Evolutionary conservation across 2,888 invertebrate species (phyloP), one percentile per base, ranked within the genome.

Genomic region (Caenorhabditis drosophilae): DNA sequence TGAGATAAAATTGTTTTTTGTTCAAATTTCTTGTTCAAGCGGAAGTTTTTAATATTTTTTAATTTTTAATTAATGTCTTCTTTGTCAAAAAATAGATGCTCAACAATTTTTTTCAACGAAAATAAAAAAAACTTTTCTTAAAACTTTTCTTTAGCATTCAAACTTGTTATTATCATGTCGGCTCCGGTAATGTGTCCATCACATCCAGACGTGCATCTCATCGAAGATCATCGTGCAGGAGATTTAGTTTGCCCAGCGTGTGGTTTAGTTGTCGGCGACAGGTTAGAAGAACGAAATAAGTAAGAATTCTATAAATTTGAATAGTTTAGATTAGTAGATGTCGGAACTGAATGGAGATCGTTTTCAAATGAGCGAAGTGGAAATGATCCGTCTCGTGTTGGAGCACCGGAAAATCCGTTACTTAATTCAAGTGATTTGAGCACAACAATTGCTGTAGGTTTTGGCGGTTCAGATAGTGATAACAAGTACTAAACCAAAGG

Each of bases 271-370:
- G 97, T 99, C 23, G 98, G 98, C 15, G 98, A 99, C 87, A 89
- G 93, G 78, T 78, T n/a, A 49, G 52, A n/a, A n/a, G n/a, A n/a
- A n/a, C n/a, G n/a, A n/a, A n/a, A n/a, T n/a, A n/a, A n/a, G n/a
- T n/a, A n/a, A n/a, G n/a, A n/a, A n/a, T n/a, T n/a, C n/a, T n/a
- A 31, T 31, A 9, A 9, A 16, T 23, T 31, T 31, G 12, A 31
- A 42, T 42, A 4, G 12, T 25, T 15, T 38, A 78, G 79, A 20
- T 61, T 98, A 1, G 95, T 99, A 73, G 98, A 99, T 86, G 98
- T 99, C n/a, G 96, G 98, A 34, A 96, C 97, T 3, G 98, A 99
- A 86, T 99, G 98, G 98, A 89, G 98, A 84, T 98, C 97, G 61
- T 99, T 99, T 86, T 95, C 94, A 83, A 98, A 97, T 85, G 98